A percentile compares a stretch with the other conserved stretches of the same genome.
Conservation (phyloP, 2,888 invertebrate species). For the Acanthoscelides obtectus region DNA sequence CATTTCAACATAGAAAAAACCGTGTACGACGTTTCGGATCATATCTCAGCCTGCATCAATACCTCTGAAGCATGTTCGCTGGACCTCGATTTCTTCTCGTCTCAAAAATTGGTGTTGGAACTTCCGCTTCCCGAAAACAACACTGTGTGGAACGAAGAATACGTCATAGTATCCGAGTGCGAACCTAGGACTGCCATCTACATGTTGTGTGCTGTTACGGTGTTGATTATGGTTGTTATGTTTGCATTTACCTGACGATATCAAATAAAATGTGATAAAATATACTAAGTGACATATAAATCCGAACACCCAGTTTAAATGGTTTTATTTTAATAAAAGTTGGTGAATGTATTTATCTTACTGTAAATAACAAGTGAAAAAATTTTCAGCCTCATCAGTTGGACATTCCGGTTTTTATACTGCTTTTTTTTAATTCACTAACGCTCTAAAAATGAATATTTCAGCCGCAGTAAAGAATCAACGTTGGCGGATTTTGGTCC, state of each 20-base stretch:
- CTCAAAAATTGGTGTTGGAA: slow-evolving; percentile 66
- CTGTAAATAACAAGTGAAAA: too few species aligned
- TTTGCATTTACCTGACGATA: slow-evolving; percentile 64
- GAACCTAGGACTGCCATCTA: slow-evolving; percentile 70
- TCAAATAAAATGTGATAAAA: not conserved
- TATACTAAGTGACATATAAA: not conserved
- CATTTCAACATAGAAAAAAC: slow-evolving; percentile 67
- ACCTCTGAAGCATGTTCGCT: slow-evolving; percentile 59
- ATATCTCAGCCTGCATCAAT: slow-evolving; percentile 60
- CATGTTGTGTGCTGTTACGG: slow-evolving; percentile 61
- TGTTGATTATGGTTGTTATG: slow-evolving; percentile 65
- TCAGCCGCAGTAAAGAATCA: too few species aligned
- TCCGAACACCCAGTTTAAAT: too few species aligned
- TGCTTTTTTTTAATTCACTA: too few species aligned
- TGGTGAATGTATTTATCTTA: too few species aligned
- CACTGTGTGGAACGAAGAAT: slow-evolving; percentile 69
- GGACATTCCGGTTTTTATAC: too few species aligned
- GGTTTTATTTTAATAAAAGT: too few species aligned
- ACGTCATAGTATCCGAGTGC: slow-evolving; percentile 67
- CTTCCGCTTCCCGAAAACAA: slow-evolving; percentile 60
- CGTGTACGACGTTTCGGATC: slow-evolving; percentile 62
- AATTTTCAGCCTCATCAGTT: too few species aligned
- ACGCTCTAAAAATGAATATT: too few species aligned
- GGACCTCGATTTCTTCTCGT: slow-evolving; percentile 63
- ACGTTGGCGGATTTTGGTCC: too few species aligned